Evolutionary conservation across 2,888 invertebrate genomes (phyloP).

Genomic region (Macrophya alboannulata): DNA sequence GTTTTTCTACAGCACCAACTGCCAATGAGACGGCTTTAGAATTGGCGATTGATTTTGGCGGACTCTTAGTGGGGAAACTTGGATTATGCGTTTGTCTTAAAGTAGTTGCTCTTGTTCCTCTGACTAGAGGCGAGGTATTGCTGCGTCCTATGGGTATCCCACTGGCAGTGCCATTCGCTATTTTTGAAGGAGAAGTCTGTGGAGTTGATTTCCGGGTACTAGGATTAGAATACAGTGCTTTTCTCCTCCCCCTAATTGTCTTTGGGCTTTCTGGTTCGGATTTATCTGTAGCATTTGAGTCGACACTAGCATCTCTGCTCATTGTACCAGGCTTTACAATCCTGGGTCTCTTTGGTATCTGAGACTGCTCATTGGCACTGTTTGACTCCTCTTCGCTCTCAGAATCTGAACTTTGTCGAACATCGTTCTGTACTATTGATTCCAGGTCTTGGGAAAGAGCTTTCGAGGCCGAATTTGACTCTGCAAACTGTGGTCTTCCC

Average conservation of each 20-base stretch:
- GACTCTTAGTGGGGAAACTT: conserved; percentile 60
- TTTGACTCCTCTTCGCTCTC: conserved; percentile 55
- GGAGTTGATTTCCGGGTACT: conserved; percentile 74
- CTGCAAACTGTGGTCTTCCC: conserved; percentile 55
- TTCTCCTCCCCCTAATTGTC: conserved; percentile 85
- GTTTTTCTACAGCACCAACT: conserved; percentile 62
- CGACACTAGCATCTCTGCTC: conserved; percentile 71
- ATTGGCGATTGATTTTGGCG: conserved; percentile 72
- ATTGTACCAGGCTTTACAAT: conserved; percentile 81
- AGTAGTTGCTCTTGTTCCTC: conserved; percentile 73
- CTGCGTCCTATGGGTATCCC: conserved; percentile 75
- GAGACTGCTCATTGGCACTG: conserved; percentile 58
- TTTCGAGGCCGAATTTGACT: neutral
- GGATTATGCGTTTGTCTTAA: conserved; percentile 72
- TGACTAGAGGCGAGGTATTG: conserved; percentile 75
- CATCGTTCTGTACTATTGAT: conserved; percentile 39
- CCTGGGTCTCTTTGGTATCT: conserved; percentile 75
- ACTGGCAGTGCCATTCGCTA: conserved; percentile 64
- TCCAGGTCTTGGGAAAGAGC: conserved; percentile 17
- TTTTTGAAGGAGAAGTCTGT: conserved; percentile 75
- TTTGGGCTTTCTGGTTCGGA: conserved; percentile 80
- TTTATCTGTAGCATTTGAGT: conserved; percentile 73
- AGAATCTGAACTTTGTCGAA: neutral
- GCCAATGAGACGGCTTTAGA: conserved; percentile 67
- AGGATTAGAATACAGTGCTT: conserved; percentile 83